These are phyloP conservation scores for Gila robusta DNA, from an alignment of 2,797 vertebrate genomes.

Conservation along the genomic window DNA sequence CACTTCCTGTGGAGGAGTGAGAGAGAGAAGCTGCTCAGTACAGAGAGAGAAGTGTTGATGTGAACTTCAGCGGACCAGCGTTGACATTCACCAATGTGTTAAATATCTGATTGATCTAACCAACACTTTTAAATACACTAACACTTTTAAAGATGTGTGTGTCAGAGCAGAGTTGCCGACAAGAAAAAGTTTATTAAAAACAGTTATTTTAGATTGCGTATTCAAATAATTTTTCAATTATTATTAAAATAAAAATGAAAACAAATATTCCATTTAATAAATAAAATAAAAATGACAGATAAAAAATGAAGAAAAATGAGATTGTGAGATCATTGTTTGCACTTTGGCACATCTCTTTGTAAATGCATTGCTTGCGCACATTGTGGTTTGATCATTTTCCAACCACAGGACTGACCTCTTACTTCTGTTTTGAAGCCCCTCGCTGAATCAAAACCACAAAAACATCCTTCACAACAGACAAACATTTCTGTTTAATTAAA, in stretches of 20 bases:
- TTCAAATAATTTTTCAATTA: background rate
- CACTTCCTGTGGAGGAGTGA: conserved; percentile 18
- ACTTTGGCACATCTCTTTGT: background rate
- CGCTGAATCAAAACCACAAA: conserved; percentile 29
- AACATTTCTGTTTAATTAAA: background rate
- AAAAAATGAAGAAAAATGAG: background rate
- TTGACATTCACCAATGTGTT: background rate
- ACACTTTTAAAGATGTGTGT: background rate
- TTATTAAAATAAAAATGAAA: background rate
- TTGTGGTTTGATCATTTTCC: conserved; percentile 32
- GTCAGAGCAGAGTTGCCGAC: background rate
- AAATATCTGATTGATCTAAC: background rate
- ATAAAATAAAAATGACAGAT: background rate
- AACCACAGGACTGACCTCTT: conserved; percentile 37
- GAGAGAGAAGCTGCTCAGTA: conserved; percentile 22
- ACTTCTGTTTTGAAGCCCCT: conserved; percentile 20
- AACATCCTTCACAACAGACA: conserved; percentile 19
- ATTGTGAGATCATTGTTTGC: background rate
- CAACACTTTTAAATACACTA: background rate
- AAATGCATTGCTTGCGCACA: background rate
- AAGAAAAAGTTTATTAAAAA: no score
- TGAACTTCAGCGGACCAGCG: conserved; percentile 14
- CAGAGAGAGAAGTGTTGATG: background rate
- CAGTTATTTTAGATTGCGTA: background rate
- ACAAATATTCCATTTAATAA: background rate